Evolutionary conservation across 2,113 vertebrate genomes (phyloP), one percentile per base, ranked within the genome.

Genomic region (Neolamprologus fasciatus): DNA sequence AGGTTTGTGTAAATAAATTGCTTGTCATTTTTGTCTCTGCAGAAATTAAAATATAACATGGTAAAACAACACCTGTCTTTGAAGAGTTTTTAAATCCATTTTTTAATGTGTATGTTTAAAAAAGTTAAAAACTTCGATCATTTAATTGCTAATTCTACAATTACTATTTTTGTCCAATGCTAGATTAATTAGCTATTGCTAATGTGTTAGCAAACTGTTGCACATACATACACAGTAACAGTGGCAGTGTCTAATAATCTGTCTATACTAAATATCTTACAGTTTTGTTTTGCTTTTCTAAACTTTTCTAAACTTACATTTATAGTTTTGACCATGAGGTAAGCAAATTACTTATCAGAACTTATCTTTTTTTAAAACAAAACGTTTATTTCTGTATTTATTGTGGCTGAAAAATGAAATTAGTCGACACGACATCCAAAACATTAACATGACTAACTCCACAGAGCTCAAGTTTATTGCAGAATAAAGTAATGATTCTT

Each of bases 1-100:
- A 99, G 98, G 97, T 99, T 98, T 98, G 97, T 99, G 98, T 99
- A 99, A 99, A 99, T 99, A 99, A 97, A 98, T 97, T 98, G 98
- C 98, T 98, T 99, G 98, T 98, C 98, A 98, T 97, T 99, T 99
- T 99, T 98, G 98, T 99, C 98, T 98, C 98, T 98, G 97, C 97
- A 98, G 94, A 97, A 99, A 99, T 99, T 98, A 99, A 99, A 98
- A 96, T 98, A 98, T 98, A 99, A 99, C 97, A 98, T 98, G 97
- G 96, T 98, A 97, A 98, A 96, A 98, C 86, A 73, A 66, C 7
- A 28, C 3, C 8, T 33, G 81, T 58, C n/a, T 51, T 23, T 42
- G 5, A 13, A 5, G 3, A 8, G 4, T 28, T 47, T 87, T 82
- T 68, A 66, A 40, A 57, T 54, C 23, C 63, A 3, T 10, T 50